Evolutionary conservation across 2,888 invertebrate genomes (phyloP).

Genomic region (Cecidostiba fungosa): DNA sequence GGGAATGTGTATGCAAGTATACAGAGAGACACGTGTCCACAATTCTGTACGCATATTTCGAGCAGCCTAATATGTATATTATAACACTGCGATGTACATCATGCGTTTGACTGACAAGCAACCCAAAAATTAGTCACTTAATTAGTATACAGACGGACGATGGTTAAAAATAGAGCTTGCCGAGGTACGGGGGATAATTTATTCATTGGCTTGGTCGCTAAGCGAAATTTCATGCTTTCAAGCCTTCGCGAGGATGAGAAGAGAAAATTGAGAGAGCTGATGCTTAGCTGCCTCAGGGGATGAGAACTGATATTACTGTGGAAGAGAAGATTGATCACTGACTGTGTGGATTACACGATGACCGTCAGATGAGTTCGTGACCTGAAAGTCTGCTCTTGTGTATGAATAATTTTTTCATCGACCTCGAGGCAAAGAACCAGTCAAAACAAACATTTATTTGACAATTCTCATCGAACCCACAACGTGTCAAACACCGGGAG

Average conservation of each 20-base stretch:
- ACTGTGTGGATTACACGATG: not conserved
- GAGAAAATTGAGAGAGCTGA: not conserved
- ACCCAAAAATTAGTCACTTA: not conserved
- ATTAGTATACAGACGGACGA: not conserved
- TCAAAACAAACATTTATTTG: no score
- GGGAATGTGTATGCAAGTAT: not conserved
- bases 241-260: not conserved
- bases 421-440: no score
- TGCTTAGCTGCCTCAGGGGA: not conserved
- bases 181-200: not conserved
- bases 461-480: no score
- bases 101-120: not conserved
- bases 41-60: not conserved
- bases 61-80: no score
- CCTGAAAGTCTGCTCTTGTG: no score
- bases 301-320: not conserved
- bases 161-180: not conserved
- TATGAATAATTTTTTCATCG: no score
- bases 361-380: no score
- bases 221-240: not conserved
- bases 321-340: not conserved
- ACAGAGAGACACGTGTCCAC: not conserved
- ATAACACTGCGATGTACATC: not conserved
- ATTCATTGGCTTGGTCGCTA: not conserved
- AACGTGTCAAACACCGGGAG: no score